Evolutionary conservation across 64 coral and sea anemone species (phyloP), one percentile per base, ranked within the genome.

Genomic region (Stylophora pistillata): DNA sequence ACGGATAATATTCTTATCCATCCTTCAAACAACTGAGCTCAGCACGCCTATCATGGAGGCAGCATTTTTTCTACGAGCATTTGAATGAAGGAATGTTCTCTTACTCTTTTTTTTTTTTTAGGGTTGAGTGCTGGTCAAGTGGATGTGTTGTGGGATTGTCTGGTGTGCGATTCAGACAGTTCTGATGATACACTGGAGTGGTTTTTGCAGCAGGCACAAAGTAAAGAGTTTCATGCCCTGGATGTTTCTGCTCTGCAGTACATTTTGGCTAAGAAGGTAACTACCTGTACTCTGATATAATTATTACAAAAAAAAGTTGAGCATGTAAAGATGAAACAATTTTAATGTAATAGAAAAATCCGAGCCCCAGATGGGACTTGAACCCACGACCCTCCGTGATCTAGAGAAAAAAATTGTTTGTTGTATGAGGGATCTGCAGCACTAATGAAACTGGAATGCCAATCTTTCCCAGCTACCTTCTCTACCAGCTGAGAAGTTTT

Each of bases 191-290:
- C 97, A 31, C 82, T 99, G 18, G 97, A 95, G 32, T 99, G 97
- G 97, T 99, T 99, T 91, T 94, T 99, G 55, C 94, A 99, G 13
- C 97, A 99, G 80, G 93, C 93, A 7, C 94, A 93, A 57, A 99
- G 91, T 78, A 99, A 99, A 76, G 97, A 99, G 17, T 77, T 95
- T 15, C 97, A 99, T 87, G 97, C 97, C 32, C 73, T 99, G 12
- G 93, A 95, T 83, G 72, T 86, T 59, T 63, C 89, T 64, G 93
- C 93, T 25, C 72, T 99, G 64, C 86, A 93, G 71, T 99, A 99
- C 54, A 99, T 99, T 74, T 95, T 95, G 72, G 92, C 85, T 82
- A 91, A 95, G 30, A 99, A 99, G 93, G 97, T 99, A 90, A 1
- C 25, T 5, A 13, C 27, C 69, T 11, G 27, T 1, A 9, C 14